A percentile compares a stretch with the other conserved stretches of the same genome.
These are phyloP conservation scores for Meiosimyza decipiens DNA, from an alignment of 2,888 invertebrate species.

Conservation along the genomic window DNA sequence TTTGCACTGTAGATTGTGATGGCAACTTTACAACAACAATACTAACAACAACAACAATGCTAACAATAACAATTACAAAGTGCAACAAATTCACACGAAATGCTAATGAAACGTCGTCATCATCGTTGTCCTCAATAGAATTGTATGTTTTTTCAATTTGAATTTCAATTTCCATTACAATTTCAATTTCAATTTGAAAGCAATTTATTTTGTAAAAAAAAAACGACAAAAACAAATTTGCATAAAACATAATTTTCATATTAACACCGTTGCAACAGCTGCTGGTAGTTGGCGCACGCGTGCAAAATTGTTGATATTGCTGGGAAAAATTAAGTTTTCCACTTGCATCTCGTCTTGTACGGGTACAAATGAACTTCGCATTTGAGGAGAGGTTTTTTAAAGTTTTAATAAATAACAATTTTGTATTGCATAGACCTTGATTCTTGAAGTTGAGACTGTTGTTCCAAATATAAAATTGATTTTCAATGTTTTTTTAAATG, in stretches of 20 bases:
- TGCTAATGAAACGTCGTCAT: constrained; percentile 38
- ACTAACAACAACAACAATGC: not conserved
- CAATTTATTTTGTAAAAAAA: constrained; percentile 2
- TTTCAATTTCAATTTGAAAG: constrained; percentile 18
- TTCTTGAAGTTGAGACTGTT: not conserved
- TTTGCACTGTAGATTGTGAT: not conserved
- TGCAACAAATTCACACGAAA: constrained; percentile 31
- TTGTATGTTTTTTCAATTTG: constrained; percentile 22
- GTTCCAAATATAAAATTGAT: too few species aligned
- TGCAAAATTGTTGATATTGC: constrained; percentile 6
- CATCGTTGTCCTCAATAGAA: constrained; percentile 30
- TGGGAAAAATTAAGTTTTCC: not conserved
- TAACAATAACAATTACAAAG: constrained; percentile 19
- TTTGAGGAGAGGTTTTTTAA: not conserved
- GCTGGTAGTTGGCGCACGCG: too few species aligned
- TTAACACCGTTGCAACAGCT: constrained; percentile 45
- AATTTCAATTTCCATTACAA: constrained; percentile 9
- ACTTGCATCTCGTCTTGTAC: not conserved
- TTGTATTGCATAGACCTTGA: constrained; percentile 4
- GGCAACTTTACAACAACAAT: not conserved
- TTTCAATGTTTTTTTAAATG: too few species aligned
- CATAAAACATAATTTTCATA: constrained; percentile 56
- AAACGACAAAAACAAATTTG: constrained; percentile 44
- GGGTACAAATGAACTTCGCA: constrained; percentile 12
- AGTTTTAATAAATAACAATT: constrained; percentile 2